A percentile compares a stretch with the other conserved stretches of the same genome.
Evolutionary conservation across 2,113 vertebrate genomes (phyloP).

Genomic region (Thalassarche chlororhynchos): DNA sequence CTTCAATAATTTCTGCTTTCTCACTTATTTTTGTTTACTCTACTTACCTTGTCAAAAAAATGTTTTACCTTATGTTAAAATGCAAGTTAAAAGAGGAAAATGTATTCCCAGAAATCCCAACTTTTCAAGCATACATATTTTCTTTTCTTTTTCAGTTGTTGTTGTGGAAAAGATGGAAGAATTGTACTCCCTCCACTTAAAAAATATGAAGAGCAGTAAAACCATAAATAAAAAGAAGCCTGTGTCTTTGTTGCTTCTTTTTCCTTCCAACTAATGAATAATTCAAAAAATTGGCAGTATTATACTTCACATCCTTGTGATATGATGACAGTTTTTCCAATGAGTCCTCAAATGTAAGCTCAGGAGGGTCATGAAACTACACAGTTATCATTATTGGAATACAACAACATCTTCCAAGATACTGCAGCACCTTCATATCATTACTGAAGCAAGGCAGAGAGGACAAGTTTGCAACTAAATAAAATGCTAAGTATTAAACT

Average conservation of each 20-base stretch:
- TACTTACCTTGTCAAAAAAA: conserved; percentile 65
- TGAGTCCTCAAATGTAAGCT: conserved; percentile 56
- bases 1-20: conserved; percentile 68
- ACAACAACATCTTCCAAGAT: conserved; percentile 38
- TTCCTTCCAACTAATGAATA: conserved; percentile 52
- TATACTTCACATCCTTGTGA: conserved; percentile 50
- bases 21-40: conserved; percentile 66
- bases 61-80: conserved; percentile 58
- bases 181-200: conserved; percentile 8
- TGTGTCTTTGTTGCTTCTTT: not conserved
- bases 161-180: not conserved
- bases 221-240: conserved; percentile 8
- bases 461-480: not conserved
- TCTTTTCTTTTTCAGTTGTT: conserved; percentile 11
- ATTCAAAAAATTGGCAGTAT: conserved; percentile 55
- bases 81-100: conserved; percentile 48
- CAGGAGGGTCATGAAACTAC: conserved; percentile 63
- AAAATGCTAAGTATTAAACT: conserved; percentile 7
- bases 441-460: conserved; percentile 5
- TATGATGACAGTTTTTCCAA: conserved; percentile 56
- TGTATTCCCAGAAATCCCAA: conserved; percentile 36
- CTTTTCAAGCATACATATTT: conserved; percentile 7
- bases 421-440: conserved; percentile 47
- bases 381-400: conserved; percentile 32
- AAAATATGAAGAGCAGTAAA: conserved; percentile 36